A percentile compares a stretch with the other conserved stretches of the same genome.
Evolutionary conservation across 2,797 vertebrate genomes (phyloP).

Genomic region (Ibycter americanus): DNA sequence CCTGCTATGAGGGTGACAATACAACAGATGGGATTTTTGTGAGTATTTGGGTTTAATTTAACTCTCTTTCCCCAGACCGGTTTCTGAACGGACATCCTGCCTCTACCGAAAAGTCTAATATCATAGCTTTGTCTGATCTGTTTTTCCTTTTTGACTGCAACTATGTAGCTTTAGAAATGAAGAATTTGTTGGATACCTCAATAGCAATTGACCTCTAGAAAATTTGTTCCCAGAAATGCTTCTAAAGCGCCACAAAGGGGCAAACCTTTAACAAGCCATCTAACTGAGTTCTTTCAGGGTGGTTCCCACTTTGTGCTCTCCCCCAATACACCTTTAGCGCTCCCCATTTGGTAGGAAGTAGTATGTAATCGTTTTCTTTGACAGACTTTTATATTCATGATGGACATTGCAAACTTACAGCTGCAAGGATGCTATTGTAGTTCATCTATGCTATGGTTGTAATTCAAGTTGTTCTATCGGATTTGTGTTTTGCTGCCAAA

Average conservation of each 20-base stretch:
- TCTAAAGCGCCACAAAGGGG: not conserved
- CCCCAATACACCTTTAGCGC: not conserved
- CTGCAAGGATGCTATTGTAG: not conserved
- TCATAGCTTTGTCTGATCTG: not conserved
- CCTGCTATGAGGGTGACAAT: not conserved
- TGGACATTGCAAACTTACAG: not conserved
- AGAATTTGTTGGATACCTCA: not conserved
- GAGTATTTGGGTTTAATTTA: not conserved
- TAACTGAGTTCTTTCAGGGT: not conserved
- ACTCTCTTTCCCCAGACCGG: not conserved
- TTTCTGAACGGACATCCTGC: not conserved
- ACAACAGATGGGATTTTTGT: not conserved
- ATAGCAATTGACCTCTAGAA: not conserved
- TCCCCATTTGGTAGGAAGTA: not conserved
- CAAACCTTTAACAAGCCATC: not conserved
- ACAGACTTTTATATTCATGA: not conserved
- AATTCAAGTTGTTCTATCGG: not conserved
- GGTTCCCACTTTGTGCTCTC: not conserved
- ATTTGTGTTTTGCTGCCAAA: conserved; percentile 32
- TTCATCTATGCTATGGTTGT: not conserved
- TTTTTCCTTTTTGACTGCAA: not conserved
- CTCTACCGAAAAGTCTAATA: not conserved
- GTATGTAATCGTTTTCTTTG: not conserved
- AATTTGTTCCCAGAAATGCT: not conserved
- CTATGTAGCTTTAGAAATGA: not conserved